Base-by-base conservation (phyloP, 2,113 vertebrate genomes). In the Brachyhypopomus gauderio region DNA sequence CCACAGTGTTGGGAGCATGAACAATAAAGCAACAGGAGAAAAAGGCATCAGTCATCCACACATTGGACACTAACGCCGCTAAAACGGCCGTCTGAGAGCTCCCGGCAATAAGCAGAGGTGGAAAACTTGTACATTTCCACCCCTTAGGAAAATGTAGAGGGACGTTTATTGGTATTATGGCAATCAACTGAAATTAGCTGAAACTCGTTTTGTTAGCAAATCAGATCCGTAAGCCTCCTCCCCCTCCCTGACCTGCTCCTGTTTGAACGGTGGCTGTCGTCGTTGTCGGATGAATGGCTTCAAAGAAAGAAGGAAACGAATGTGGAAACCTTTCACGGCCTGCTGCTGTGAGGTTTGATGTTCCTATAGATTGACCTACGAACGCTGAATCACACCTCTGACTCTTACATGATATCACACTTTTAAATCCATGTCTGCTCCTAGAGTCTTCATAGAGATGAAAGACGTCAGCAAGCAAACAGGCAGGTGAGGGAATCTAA, bases 131-230 rank as follows among this genome's bases (percentile, higher is more conserved):
- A 70, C 36, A 70, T 70, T 41, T 70, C 41, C 34, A 70, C 38
- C 34, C 7, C 34, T 70, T 41, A 70, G 66, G 30, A 70, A 41
- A 41, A 8, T 22, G 66, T 38, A 41, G 66, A 41, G 36, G 36
- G 19, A 20, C 66, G 41, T 34, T 41, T 41, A 20, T 70, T 34
- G 34, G 66, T 41, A 22, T 70, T 41, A 70, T 9, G 9, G 66
- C 16, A 70, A 70, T 70, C 41, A 70, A n/a, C 66, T 70, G 36
- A 70, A 70, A 70, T 70, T 38, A 70, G 66, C 36, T 6, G 20
- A 41, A 70, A 41, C 19, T 70, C 34, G 41, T 70, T 70, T 41
- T 70, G 66, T 41, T 36, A 30, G 64, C 30, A 70, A 70, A 34
- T 70, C 20, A 41, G 36, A 22, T 70, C 30, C 34, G 64, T 38